Evolutionary conservation across 2,888 invertebrate genomes (phyloP), one percentile per base, ranked within the genome.

Genomic region (Microctonus aethiopoides): DNA sequence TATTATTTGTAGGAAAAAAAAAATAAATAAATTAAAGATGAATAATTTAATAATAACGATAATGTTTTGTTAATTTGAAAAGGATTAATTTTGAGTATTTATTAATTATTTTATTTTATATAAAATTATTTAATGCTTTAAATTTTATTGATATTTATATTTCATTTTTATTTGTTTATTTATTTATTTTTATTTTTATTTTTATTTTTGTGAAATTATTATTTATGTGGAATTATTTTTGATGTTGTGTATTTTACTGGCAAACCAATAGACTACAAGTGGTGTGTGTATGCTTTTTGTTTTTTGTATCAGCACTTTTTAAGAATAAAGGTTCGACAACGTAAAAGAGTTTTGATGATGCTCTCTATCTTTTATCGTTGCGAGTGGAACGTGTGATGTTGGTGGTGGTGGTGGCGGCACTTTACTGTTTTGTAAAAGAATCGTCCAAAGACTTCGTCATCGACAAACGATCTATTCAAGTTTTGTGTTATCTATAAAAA

Each of bases 401-500:
- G 16, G 1, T n/a, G 41, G 2, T 16, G 16, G 16, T 59, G 22
- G 59, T 20, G 22, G 59, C 34, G 22, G 59, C 34, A 59, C 32
- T 59, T 34, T 13, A 34, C 22, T 59, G 11, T 56, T n/a, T 56
- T 24, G 36, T 63, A 51, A n/a, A 29, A 63, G 26, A 56, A 29
- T 36, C 51, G 51, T 66, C 22, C 32, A 16, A 51, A 16, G 26
- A 34, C 54, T 64, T 29, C n/a, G 65, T 68, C 68, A 68, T 62
- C 68, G 56, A 26, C 39, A 54, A 54, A 62, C 68, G 41, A 68
- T 68, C 16, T 39, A 68, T 62, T 62, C 41, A 54, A 54, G 61
- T 62, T 52, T 51, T 11, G 13, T 52, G 41, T 24, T n/a, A n/a
- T n/a, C n/a, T n/a, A n/a, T n/a, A n/a, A n/a, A n/a, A n/a, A n/a